A percentile compares a stretch with the other conserved stretches of the same genome.
phyloP scores from a whole-genome alignment of 1,140 invertebrate genomes.

The Aphelenchoides fujianensis region DNA sequence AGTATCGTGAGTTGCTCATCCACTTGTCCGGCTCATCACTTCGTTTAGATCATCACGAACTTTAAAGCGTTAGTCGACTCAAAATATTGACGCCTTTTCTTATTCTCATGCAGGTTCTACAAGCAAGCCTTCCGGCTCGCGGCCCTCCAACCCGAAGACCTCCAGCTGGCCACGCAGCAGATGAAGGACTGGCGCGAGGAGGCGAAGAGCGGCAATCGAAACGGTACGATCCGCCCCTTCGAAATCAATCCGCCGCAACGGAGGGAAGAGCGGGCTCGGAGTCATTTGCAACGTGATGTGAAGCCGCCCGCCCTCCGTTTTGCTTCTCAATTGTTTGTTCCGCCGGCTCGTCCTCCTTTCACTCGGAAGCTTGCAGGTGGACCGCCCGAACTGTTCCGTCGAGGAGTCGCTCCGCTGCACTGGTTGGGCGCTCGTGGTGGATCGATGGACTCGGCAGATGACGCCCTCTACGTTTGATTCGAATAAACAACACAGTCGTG shows the following conservation, averaged over 20 bases:
- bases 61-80: no score
- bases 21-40: neutral
- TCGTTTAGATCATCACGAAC: neutral
- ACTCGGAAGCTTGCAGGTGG: neutral
- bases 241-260: neutral
- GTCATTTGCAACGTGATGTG: neutral
- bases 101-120: no score
- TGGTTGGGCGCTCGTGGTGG: neutral
- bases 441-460: neutral
- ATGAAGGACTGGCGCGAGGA: neutral
- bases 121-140: constrained; percentile 5
- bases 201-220: neutral
- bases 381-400: neutral
- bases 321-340: neutral
- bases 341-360: neutral
- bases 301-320: neutral
- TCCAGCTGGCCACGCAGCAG: neutral
- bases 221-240: neutral
- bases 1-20: neutral
- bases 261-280: neutral
- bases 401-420: neutral
- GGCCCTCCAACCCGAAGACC: neutral
- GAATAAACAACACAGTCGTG: neutral
- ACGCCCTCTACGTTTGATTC: neutral
- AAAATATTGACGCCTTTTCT: no score